Evolutionary conservation across 2,113 vertebrate genomes (phyloP), one percentile per base, ranked within the genome.

Genomic region (Narcine bancroftii): DNA sequence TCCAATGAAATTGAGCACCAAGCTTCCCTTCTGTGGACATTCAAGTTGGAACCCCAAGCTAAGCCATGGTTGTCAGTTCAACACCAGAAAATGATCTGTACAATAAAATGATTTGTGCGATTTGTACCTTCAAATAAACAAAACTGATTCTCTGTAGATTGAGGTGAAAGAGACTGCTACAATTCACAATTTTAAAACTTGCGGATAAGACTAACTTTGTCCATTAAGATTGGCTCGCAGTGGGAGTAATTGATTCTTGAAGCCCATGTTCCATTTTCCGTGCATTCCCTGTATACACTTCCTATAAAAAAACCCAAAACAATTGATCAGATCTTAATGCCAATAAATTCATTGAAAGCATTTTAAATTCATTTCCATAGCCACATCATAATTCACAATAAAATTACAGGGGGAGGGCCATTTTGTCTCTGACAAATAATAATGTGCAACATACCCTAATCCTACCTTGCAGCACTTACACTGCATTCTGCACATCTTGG

Each of bases 221-320:
- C 97, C 9, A 97, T 97, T 94, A 99, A 94, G 95, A 99, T 99
- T 91, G 99, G 98, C 92, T 99, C 97, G 0, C 99, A 99, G 93
- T 97, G 97, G 11, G 98, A 99, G 95, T 99, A 99, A 96, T 99
- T 98, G 94, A 97, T 98, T 95, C 96, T 97, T 73, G 96, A 94
- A 53, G 99, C 98, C 99, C 99, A 99, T 0, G 97, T 99, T 19
- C 99, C 98, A 24, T 99, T 99, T 92, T 97, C 98, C 94, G 98
- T 95, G 94, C 99, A 99, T 94, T 98, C 97, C 93, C 99, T 97
- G 95, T 98, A 98, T 76, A 97, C 98, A 71, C 96, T 99, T 94
- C 98, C 99, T 99, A 94, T 53, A 92, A 92, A 89, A 79, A 87
- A 94, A 89, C 93, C 81, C 77, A 89, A 94, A 92, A 93, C 60